phyloP scores from a whole-genome alignment of 2,797 vertebrate genomes.

The Eulemur albifrons region DNA sequence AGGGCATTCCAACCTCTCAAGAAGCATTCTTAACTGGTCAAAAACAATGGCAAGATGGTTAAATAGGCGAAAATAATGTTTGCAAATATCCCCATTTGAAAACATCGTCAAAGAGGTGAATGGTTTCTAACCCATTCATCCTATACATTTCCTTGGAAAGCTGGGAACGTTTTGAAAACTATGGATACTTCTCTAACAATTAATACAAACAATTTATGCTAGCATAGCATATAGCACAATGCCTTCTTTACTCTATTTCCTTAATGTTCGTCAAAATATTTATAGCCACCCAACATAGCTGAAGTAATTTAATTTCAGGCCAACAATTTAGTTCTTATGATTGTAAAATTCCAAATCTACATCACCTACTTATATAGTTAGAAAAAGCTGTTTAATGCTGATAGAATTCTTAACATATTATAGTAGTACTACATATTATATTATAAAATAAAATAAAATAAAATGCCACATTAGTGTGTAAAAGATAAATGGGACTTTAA shows the following conservation, averaged over 20 bases:
- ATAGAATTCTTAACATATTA: not conserved
- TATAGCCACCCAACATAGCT: not conserved
- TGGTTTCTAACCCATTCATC: not conserved
- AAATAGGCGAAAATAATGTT: constrained; percentile 14
- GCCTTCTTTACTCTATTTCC: not conserved
- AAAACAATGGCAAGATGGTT: not conserved
- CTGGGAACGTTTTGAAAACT: not conserved
- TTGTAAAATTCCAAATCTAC: not conserved
- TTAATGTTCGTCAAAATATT: constrained; percentile 19
- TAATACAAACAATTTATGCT: not conserved
- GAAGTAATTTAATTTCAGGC: not conserved
- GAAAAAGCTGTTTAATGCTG: not conserved
- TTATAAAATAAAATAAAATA: not conserved
- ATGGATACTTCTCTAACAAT: not conserved
- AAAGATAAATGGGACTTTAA: not conserved
- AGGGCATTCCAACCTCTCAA: not conserved
- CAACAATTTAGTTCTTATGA: not conserved
- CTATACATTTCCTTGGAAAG: not conserved
- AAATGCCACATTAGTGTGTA: not conserved
- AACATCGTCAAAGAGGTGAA: constrained; percentile 35
- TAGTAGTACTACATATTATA: not conserved
- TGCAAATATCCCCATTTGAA: constrained; percentile 52
- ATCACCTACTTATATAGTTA: not conserved
- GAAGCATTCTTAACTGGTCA: constrained; percentile 2
- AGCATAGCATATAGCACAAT: not conserved